phyloP scores from a whole-genome alignment of 2,888 invertebrate genomes.

The Gastracanthus pulcherrimus region DNA sequence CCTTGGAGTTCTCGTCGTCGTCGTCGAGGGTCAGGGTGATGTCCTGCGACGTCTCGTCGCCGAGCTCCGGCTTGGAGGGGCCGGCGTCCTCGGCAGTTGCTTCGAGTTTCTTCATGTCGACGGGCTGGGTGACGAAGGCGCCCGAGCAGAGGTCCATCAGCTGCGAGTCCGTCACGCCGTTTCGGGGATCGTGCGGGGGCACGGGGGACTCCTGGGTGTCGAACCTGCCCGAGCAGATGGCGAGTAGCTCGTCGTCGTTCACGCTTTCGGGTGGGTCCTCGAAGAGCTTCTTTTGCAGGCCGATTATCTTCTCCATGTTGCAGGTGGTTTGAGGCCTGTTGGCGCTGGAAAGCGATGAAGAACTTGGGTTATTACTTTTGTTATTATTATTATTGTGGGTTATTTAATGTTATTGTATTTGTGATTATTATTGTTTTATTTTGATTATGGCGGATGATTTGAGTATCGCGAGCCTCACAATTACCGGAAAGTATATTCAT shows the following conservation, averaged over 20 bases:
- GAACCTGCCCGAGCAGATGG: slow-evolving; percentile 78
- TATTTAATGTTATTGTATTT: too few relatives aligned
- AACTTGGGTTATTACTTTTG: neutral
- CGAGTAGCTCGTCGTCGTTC: slow-evolving; percentile 79
- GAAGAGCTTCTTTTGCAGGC: slow-evolving; percentile 76
- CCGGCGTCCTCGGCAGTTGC: neutral
- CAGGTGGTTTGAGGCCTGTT: slow-evolving; percentile 34
- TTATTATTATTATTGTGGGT: too few relatives aligned
- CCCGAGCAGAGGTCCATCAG: slow-evolving; percentile 79
- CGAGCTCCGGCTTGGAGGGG: neutral
- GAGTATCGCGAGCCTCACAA: too few relatives aligned
- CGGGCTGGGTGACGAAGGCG: slow-evolving; percentile 74
- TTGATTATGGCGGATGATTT: too few relatives aligned
- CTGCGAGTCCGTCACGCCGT: slow-evolving; percentile 71
- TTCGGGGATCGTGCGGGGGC: slow-evolving; percentile 62
- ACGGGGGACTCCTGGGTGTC: slow-evolving; percentile 37
- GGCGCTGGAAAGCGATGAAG: slow-evolving; percentile 6
- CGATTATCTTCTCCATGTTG: slow-evolving; percentile 59
- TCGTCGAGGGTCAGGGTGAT: slow-evolving; percentile 66
- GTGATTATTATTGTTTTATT: too few relatives aligned
- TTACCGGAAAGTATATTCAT: too few relatives aligned
- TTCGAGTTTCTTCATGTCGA: slow-evolving; percentile 59
- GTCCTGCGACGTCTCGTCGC: slow-evolving; percentile 68
- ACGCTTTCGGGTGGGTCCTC: slow-evolving; percentile 68
- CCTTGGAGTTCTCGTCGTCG: slow-evolving; percentile 42